A percentile compares a stretch with the other conserved stretches of the same genome.
These are phyloP conservation scores for Aphelenchoides avenae DNA, from an alignment of 1,140 invertebrate species.

Conservation along the genomic window DNA sequence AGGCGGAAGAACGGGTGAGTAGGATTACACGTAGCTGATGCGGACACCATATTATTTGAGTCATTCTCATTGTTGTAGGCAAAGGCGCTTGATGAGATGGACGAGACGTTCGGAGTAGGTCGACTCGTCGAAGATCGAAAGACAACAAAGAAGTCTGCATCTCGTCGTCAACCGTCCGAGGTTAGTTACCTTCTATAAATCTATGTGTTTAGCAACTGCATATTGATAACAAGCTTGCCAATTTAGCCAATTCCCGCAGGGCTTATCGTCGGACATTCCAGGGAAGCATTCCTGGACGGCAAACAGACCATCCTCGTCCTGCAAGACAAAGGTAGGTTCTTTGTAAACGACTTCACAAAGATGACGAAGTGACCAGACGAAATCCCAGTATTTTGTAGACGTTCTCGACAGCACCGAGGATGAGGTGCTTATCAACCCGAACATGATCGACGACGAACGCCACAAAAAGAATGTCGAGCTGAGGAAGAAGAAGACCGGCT, in stretches of 20 bases:
- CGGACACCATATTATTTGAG: too few species aligned
- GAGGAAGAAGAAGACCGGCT: conserved; percentile 75
- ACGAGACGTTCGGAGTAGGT: conserved; percentile 85
- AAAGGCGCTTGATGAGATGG: conserved; percentile 86
- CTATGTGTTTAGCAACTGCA: not conserved
- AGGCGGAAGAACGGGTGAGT: conserved; percentile 77
- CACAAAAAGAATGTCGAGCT: conserved; percentile 81
- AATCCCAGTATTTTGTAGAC: conserved; percentile 49
- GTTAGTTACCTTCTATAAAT: conserved; percentile 10
- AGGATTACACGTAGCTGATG: too few species aligned
- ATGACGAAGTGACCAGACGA: conserved; percentile 1
- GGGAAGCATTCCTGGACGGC: conserved; percentile 76
- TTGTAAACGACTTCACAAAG: too few species aligned
- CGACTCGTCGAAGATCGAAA: conserved; percentile 71
- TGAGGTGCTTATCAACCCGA: conserved; percentile 91
- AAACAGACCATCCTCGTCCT: conserved; percentile 81
- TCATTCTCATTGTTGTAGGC: too few species aligned
- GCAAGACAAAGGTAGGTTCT: conserved; percentile 73
- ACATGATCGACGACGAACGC: conserved; percentile 84
- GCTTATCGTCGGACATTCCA: conserved; percentile 78
- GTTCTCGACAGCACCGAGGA: conserved; percentile 75
- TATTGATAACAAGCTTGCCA: not conserved
- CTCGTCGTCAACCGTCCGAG: conserved; percentile 13
- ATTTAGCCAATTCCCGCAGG: conserved; percentile 67
- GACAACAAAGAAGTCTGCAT: conserved; percentile 60